These are phyloP conservation scores for Enoplosus armatus DNA, from an alignment of 2,797 vertebrate species.

Conservation along the genomic window DNA sequence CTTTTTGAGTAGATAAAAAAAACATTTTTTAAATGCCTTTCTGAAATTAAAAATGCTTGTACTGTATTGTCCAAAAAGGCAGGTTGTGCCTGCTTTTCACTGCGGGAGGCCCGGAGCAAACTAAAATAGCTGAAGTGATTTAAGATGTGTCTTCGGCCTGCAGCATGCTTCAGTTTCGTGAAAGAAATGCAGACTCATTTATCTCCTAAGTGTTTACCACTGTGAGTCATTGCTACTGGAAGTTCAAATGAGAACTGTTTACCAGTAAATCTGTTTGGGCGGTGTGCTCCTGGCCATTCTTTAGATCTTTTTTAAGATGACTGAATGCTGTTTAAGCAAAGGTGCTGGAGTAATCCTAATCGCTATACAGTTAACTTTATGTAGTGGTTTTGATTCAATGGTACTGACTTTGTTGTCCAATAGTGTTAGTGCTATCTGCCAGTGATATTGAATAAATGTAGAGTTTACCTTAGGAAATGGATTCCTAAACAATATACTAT, in stretches of 20 bases:
- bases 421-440: conserved; percentile 15
- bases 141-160: conserved; percentile 49
- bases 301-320: conserved; percentile 15
- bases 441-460: conserved; percentile 15
- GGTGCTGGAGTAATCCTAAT: neutral
- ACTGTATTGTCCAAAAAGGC: neutral
- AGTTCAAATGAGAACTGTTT: conserved; percentile 52
- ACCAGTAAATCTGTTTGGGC: conserved; percentile 31
- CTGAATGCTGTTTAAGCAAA: neutral
- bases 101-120: conserved; percentile 22
- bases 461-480: conserved; percentile 38
- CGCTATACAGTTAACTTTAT: neutral
- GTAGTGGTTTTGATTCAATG: conserved; percentile 19
- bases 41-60: conserved; percentile 19
- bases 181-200: conserved; percentile 50
- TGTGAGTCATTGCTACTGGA: conserved; percentile 43
- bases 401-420: conserved; percentile 6
- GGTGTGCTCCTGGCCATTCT: conserved; percentile 1
- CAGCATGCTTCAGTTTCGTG: conserved; percentile 51
- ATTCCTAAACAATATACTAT: conserved; percentile 40
- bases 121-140: conserved; percentile 48
- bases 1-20: neutral
- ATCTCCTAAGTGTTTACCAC: conserved; percentile 46
- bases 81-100: conserved; percentile 30
- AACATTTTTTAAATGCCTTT: neutral